A percentile compares a stretch with the other conserved stretches of the same genome.
phyloP scores from a whole-genome alignment of 2,797 vertebrate genomes.

The Paratrypauchen microcephalus region DNA sequence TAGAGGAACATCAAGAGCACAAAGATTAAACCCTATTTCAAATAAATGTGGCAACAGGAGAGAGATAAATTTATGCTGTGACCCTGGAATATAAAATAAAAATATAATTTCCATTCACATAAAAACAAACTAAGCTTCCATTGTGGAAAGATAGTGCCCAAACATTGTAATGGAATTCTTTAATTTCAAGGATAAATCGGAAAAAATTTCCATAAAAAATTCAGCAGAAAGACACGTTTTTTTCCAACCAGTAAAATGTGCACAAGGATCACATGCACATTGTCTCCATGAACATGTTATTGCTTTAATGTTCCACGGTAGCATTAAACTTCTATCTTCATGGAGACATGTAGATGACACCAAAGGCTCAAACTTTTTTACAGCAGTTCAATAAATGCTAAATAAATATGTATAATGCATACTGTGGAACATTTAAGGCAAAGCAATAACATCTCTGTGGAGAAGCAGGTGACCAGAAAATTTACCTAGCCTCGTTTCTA shows the following conservation, averaged over 20 bases:
- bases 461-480: not conserved
- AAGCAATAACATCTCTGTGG: not conserved
- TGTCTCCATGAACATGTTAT: no score
- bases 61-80: not conserved
- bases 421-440: not conserved
- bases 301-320: not conserved
- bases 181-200: not conserved
- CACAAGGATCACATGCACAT: no score
- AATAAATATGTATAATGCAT: not conserved
- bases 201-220: not conserved
- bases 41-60: not conserved
- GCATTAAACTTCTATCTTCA: not conserved
- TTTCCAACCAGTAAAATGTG: not conserved
- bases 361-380: not conserved
- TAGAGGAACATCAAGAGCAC: not conserved
- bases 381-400: not conserved
- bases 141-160: not conserved
- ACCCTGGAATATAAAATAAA: not conserved
- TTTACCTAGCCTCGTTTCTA: not conserved
- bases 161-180: not conserved
- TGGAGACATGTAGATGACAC: no score
- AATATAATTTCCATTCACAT: not conserved
- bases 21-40: not conserved
- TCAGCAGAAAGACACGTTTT: no score
- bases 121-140: not conserved